Percentiles rank a stretch among this genome's conserved stretches.
Conservation (phyloP, 2,888 invertebrate species). For the Nysson spinosus region DNA sequence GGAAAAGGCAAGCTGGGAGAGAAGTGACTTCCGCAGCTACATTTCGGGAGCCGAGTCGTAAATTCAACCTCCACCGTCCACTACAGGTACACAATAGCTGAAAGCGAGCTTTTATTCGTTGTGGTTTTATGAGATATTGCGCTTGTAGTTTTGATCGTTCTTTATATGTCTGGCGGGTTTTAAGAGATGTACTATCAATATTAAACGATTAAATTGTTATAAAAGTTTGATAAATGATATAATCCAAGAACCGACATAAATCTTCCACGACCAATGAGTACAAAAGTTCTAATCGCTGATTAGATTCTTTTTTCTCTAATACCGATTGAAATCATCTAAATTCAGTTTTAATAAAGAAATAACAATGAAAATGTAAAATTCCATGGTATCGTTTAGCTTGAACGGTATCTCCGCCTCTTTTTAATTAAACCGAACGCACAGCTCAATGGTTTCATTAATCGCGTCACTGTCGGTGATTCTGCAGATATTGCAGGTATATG, state of each 20-base stretch:
- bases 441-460: conserved; percentile 34
- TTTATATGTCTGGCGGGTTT: neutral
- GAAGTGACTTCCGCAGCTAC: neutral
- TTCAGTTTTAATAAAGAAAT: neutral
- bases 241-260: no score
- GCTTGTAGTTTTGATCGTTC: neutral
- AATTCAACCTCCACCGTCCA: neutral
- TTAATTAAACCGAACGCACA: conserved; percentile 35
- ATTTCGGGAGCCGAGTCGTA: neutral
- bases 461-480: conserved; percentile 28
- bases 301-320: neutral
- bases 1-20: no score
- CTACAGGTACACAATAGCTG: neutral
- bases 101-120: neutral
- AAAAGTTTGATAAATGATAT: no score
- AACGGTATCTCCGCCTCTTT: conserved; percentile 9
- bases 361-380: conserved; percentile 17
- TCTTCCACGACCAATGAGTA: no score
- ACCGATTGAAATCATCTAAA: neutral
- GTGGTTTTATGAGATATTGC: conserved; percentile 1
- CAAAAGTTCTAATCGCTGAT: no score
- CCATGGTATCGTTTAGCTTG: neutral
- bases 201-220: conserved; percentile 12
- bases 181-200: neutral
- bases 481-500: conserved; percentile 13